Conservation (phyloP, 2,113 vertebrate genomes). For the Lipophrys pholis region DNA sequence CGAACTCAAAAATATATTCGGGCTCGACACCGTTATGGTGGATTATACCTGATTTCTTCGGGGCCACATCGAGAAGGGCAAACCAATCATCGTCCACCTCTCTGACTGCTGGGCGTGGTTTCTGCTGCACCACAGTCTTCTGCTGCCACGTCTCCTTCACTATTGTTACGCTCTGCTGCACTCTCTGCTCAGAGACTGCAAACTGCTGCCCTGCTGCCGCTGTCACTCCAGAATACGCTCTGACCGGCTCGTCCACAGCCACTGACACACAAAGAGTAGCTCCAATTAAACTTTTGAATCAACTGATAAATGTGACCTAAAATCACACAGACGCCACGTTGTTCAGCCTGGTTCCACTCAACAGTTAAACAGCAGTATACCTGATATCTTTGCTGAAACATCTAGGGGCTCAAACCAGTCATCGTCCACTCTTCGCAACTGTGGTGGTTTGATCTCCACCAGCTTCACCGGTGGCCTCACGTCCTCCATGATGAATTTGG, state of each 20-base stretch:
- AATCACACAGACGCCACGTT: too few species aligned
- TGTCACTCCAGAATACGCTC: conserved; percentile 33
- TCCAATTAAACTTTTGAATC: neutral
- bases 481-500: conserved; percentile 18
- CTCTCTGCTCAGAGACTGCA: conserved; percentile 39
- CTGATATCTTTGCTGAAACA: conserved; percentile 49
- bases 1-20: neutral
- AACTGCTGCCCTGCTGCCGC: conserved; percentile 22
- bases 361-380: conserved; percentile 54
- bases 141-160: conserved; percentile 34
- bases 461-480: conserved; percentile 12
- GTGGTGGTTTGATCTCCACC: conserved; percentile 20
- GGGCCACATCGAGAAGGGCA: conserved; percentile 47
- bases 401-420: conserved; percentile 71
- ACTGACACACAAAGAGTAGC: conserved; percentile 39
- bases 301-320: too few species aligned
- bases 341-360: neutral
- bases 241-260: conserved; percentile 28
- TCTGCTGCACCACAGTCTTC: conserved; percentile 22
- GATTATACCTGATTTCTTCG: conserved; percentile 71
- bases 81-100: conserved; percentile 75
- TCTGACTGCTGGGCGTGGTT: conserved; percentile 31
- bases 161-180: conserved; percentile 25
- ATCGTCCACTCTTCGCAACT: conserved; percentile 53
- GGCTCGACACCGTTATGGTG: neutral